Evolutionary conservation across 2,113 vertebrate genomes (phyloP).

Genomic region (Gobius niger): DNA sequence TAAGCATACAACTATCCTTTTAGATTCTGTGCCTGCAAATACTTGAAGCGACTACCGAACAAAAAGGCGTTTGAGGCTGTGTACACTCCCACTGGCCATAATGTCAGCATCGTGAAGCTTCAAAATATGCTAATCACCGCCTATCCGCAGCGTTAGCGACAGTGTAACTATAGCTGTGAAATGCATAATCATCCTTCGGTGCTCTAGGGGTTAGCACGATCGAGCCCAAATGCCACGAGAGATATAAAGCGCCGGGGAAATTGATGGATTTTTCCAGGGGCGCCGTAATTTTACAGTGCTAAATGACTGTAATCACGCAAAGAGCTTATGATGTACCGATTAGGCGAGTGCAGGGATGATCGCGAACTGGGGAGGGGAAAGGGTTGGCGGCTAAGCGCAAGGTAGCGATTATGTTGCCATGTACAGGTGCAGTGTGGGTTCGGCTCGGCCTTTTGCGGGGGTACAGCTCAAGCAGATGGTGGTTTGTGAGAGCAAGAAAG

Average conservation of each 20-base stretch:
- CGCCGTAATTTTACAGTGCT: constrained; percentile 9
- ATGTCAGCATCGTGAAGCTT: constrained; percentile 37
- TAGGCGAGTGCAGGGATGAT: background rate
- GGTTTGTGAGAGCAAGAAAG: background rate
- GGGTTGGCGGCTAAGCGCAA: background rate
- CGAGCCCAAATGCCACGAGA: constrained; percentile 44
- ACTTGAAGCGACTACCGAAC: constrained; percentile 1
- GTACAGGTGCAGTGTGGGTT: background rate
- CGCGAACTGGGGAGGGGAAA: background rate
- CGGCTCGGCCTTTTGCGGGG: background rate
- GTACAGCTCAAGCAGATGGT: background rate
- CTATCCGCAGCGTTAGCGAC: constrained; percentile 23
- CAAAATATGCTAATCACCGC: constrained; percentile 45
- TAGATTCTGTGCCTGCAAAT: constrained; percentile 24
- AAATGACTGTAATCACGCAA: constrained; percentile 26
- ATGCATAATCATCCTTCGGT: constrained; percentile 39
- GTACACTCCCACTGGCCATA: constrained; percentile 30
- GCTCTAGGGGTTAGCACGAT: constrained; percentile 23
- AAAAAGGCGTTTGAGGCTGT: constrained; percentile 1
- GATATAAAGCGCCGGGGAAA: constrained; percentile 34
- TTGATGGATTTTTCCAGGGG: constrained; percentile 14
- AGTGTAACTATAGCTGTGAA: constrained; percentile 38
- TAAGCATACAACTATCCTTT: background rate
- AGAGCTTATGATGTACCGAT: constrained; percentile 13
- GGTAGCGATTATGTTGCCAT: background rate